These are phyloP conservation scores for Aradophagus sp. DNA, from an alignment of 1,140 invertebrate genomes.

Conservation along the genomic window DNA sequence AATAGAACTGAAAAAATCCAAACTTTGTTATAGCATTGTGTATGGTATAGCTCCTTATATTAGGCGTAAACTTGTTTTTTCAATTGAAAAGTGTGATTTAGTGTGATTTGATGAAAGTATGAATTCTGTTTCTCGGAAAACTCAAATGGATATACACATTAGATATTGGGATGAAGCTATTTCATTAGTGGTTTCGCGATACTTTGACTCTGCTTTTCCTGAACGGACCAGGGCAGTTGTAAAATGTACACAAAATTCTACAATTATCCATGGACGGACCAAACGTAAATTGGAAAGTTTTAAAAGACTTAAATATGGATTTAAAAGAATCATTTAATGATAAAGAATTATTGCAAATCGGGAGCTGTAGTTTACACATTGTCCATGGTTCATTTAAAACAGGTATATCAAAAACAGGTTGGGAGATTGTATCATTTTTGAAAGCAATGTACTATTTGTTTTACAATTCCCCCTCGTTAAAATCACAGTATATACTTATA, in stretches of 20 bases:
- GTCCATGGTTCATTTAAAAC: slow-evolving; percentile 55
- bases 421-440: slow-evolving; percentile 48
- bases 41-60: slow-evolving; percentile 13
- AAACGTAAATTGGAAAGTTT: slow-evolving; percentile 23
- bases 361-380: slow-evolving; percentile 54
- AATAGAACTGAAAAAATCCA: slow-evolving; percentile 22
- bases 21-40: slow-evolving; percentile 8
- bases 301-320: slow-evolving; percentile 10
- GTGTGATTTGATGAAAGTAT: slow-evolving; percentile 39
- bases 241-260: too few species aligned
- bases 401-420: slow-evolving; percentile 30
- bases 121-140: slow-evolving; percentile 23
- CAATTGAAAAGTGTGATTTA: background rate
- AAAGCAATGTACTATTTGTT: slow-evolving; percentile 33
- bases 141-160: slow-evolving; percentile 36
- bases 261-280: slow-evolving; percentile 31
- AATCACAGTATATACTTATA: background rate
- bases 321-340: slow-evolving; percentile 9
- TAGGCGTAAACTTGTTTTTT: background rate
- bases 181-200: too few species aligned
- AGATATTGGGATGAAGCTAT: slow-evolving; percentile 28
- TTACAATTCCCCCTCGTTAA: slow-evolving; percentile 10
- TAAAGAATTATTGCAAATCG: slow-evolving; percentile 24
- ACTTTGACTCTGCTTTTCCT: too few species aligned
- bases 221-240: too few species aligned